Conservation (phyloP, 2,797 vertebrate species). For the Rhinatrema bivittatum region DNA sequence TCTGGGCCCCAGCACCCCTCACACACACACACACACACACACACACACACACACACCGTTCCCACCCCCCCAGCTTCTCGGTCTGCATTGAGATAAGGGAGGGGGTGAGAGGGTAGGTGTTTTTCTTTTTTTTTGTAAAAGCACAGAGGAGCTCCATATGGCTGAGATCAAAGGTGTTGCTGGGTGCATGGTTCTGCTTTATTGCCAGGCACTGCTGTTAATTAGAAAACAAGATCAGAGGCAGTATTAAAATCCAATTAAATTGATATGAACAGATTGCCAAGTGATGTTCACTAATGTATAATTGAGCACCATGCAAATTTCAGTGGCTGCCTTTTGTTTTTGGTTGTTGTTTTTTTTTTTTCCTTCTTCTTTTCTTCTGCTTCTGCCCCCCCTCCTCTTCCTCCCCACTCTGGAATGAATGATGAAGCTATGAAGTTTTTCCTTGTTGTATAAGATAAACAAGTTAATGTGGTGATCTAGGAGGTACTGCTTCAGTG, state of each 20-base stretch:
- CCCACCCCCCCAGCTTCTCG: no score
- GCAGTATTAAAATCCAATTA: conserved; percentile 99
- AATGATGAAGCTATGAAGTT: conserved; percentile 90
- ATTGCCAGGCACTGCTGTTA: conserved; percentile 99
- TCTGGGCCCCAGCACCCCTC: conserved; percentile 84
- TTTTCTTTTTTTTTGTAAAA: conserved; percentile 73
- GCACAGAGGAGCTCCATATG: conserved; percentile 92
- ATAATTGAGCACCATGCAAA: conserved; percentile 99
- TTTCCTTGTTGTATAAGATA: conserved; percentile 80
- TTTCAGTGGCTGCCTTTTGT: conserved; percentile 97
- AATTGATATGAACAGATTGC: conserved; percentile 99
- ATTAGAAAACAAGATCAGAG: conserved; percentile 99
- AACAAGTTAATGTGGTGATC: conserved; percentile 87
- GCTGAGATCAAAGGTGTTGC: conserved; percentile 98
- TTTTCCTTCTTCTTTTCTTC: conserved; percentile 47
- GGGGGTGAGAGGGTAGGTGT: conserved; percentile 44
- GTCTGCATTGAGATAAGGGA: conserved; percentile 76
- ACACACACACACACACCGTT: no score
- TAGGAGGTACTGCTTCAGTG: conserved; percentile 66
- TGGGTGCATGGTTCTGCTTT: conserved; percentile 98
- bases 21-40: no score
- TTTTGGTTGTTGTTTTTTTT: no score
- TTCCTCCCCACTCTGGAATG: conserved; percentile 77
- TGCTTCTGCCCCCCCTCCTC: no score
- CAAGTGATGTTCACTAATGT: conserved; percentile 99